These are phyloP conservation scores for Rhinolophus ferrumequinum DNA, from an alignment of 2,113 vertebrate genomes.

Conservation along the genomic window DNA sequence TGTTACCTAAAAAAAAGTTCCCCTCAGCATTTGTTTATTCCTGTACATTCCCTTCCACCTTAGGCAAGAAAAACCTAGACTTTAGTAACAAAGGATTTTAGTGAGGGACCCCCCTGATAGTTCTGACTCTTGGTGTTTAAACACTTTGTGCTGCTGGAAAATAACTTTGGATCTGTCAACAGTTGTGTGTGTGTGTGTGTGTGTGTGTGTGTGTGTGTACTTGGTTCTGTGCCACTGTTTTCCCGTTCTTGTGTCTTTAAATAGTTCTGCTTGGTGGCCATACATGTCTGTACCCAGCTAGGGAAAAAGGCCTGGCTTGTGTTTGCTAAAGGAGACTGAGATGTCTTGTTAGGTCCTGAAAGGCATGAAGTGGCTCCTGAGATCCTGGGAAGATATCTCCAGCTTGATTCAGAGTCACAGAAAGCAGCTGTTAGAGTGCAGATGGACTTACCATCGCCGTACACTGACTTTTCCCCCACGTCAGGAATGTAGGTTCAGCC, in stretches of 20 bases:
- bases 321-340: not conserved
- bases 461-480: not conserved
- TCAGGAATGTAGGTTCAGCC: not conserved
- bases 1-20: not conserved
- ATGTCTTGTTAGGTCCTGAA: not conserved
- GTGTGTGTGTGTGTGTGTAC: not conserved
- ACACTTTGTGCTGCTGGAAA: not conserved
- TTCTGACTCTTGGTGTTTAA: constrained; percentile 4
- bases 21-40: not conserved
- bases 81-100: constrained; percentile 27
- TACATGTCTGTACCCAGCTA: not conserved
- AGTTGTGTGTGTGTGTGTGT: not conserved
- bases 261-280: constrained; percentile 8
- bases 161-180: not conserved
- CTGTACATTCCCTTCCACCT: not conserved
- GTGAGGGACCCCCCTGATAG: not conserved
- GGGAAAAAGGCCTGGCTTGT: not conserved
- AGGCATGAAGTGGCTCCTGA: not conserved
- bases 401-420: constrained; percentile 23
- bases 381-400: not conserved
- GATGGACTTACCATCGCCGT: not conserved
- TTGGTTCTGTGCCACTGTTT: constrained; percentile 30
- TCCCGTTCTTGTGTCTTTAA: constrained; percentile 49
- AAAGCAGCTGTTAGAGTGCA: constrained; percentile 34
- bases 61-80: not conserved